These are phyloP conservation scores for Trematocara macrostoma DNA, from an alignment of 2,113 vertebrate species.

Conservation along the genomic window DNA sequence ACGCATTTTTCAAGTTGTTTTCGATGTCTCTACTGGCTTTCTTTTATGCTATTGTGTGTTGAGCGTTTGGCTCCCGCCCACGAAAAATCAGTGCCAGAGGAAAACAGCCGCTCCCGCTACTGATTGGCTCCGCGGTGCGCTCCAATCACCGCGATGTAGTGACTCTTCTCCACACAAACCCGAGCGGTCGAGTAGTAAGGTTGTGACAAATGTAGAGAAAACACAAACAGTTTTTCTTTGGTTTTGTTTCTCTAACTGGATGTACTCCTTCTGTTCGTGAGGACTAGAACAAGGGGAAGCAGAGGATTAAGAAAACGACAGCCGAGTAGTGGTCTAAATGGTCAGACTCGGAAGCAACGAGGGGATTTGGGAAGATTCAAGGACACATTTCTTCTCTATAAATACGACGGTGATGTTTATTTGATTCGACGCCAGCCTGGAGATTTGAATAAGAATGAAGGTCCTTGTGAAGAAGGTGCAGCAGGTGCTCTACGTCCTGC, in stretches of 20 bases:
- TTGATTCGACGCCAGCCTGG: not conserved
- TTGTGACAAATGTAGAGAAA: not conserved
- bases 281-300: not conserved
- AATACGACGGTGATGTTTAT: not conserved
- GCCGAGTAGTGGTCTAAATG: not conserved
- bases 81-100: constrained; percentile 32
- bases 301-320: not conserved
- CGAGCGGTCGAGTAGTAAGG: not conserved
- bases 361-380: fast-evolving
- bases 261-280: not conserved
- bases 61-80: not conserved
- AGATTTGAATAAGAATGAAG: constrained; percentile 30
- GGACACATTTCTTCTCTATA: not conserved
- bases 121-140: constrained; percentile 49
- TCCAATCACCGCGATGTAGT: constrained; percentile 40
- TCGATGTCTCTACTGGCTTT: not conserved
- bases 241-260: not conserved
- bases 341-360: not conserved
- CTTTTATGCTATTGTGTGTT: not conserved
- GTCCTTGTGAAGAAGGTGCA: not conserved
- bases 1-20: not conserved
- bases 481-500: constrained; percentile 45
- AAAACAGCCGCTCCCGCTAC: constrained; percentile 16
- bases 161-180: constrained; percentile 20
- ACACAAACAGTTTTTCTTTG: not conserved